A percentile compares a stretch with the other conserved stretches of the same genome.
Conservation (phyloP, 1,140 invertebrate genomes). For the Plutomurus gul region DNA sequence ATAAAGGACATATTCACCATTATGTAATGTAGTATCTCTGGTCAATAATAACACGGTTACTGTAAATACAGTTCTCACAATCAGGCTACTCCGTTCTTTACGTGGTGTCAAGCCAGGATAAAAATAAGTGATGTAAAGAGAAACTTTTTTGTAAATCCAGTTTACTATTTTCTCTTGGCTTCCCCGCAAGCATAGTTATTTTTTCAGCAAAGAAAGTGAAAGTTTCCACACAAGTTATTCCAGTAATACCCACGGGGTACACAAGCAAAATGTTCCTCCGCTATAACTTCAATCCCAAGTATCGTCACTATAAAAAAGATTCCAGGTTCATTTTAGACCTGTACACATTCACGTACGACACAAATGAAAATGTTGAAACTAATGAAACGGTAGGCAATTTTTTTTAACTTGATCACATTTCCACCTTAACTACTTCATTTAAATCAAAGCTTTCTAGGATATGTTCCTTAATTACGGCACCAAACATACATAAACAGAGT, state of each 20-base stretch:
- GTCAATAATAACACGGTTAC: no score
- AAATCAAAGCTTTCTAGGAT: neutral
- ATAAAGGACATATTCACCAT: neutral
- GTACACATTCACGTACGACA: slow-evolving; percentile 81
- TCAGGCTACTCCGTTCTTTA: no score
- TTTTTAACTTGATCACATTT: neutral
- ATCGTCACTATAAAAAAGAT: slow-evolving; percentile 82
- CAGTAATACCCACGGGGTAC: slow-evolving; percentile 12
- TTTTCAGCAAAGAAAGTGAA: neutral
- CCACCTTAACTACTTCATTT: neutral
- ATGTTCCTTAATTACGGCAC: no score
- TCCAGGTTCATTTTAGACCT: slow-evolving; percentile 78
- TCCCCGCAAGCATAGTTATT: neutral
- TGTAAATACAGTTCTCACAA: no score
- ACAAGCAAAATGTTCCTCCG: slow-evolving; percentile 51
- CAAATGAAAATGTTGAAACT: slow-evolving; percentile 54
- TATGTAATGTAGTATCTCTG: neutral
- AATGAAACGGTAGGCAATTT: neutral
- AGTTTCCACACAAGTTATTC: neutral
- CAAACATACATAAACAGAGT: no score
- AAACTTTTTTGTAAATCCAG: neutral
- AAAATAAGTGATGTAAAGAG: neutral
- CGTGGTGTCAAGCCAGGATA: neutral
- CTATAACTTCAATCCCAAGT: slow-evolving; percentile 57
- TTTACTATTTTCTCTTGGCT: neutral